Evolutionary conservation across 2,888 invertebrate genomes (phyloP).

Genomic region (Yponomeuta evonymella): DNA sequence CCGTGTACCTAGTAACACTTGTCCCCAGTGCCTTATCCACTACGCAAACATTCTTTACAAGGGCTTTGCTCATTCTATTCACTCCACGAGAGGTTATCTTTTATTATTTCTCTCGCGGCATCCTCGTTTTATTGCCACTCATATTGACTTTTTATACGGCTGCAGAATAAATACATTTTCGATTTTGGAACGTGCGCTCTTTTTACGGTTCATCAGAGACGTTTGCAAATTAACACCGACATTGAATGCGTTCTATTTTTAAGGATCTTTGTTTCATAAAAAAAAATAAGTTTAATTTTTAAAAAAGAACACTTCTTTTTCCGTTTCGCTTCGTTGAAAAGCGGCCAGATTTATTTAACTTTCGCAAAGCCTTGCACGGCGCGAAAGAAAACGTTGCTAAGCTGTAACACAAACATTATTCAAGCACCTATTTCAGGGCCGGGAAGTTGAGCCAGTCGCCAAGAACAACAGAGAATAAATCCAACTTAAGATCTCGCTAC

Average conservation of each 20-base stretch:
- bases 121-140: slow-evolving; percentile 70
- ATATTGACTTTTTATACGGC: slow-evolving; percentile 75
- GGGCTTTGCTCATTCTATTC: slow-evolving; percentile 67
- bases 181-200: slow-evolving; percentile 62
- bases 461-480: slow-evolving; percentile 69
- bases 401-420: slow-evolving; percentile 58
- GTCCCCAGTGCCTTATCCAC: slow-evolving; percentile 72
- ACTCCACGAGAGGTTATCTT: slow-evolving; percentile 70
- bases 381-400: slow-evolving; percentile 31
- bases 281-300: too few species aligned
- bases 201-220: slow-evolving; percentile 63
- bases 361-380: neutral
- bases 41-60: slow-evolving; percentile 73
- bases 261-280: too few species aligned
- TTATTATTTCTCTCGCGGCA: slow-evolving; percentile 69
- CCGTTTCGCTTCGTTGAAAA: slow-evolving; percentile 30
- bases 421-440: slow-evolving; percentile 37
- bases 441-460: slow-evolving; percentile 47
- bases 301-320: neutral
- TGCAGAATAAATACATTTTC: slow-evolving; percentile 73
- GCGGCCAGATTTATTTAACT: neutral
- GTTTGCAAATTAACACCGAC: slow-evolving; percentile 52
- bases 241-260: neutral
- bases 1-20: too few species aligned
- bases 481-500: slow-evolving; percentile 45